Percentiles rank a stretch among this genome's conserved stretches.
Evolutionary conservation across 2,797 vertebrate species (phyloP).

Genomic region (Phrynocephalus vlangalii): DNA sequence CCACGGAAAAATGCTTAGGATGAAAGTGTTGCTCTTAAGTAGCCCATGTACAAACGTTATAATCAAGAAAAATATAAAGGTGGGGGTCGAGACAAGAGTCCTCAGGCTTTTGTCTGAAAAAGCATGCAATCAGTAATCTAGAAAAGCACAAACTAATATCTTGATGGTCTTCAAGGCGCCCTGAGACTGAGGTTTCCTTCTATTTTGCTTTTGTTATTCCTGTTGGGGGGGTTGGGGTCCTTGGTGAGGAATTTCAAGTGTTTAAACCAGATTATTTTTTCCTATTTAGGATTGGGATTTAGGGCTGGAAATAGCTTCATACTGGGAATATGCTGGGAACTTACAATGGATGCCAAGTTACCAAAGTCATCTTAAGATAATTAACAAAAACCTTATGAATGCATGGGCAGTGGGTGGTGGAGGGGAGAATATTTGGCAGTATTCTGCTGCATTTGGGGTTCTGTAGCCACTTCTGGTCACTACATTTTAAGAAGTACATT

Average conservation of each 20-base stretch:
- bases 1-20: neutral
- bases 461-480: neutral
- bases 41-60: neutral
- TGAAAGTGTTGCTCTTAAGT: neutral
- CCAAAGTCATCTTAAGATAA: neutral
- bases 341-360: neutral
- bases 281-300: neutral
- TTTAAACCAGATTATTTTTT: neutral
- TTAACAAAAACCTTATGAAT: neutral
- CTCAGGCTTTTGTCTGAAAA: neutral
- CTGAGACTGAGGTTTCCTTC: too few species aligned
- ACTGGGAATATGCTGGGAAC: neutral
- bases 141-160: too few species aligned
- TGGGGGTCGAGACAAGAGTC: neutral
- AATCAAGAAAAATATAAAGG: neutral
- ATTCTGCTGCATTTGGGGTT: neutral
- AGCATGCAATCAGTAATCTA: neutral
- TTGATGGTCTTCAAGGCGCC: too few species aligned
- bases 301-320: neutral
- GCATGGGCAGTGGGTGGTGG: too few species aligned
- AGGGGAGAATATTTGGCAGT: too few species aligned
- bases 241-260: neutral
- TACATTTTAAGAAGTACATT: neutral
- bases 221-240: too few species aligned
- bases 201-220: neutral